Percentiles rank a stretch among this genome's conserved stretches.
These are phyloP conservation scores for Pseudochromis fuscus DNA, from an alignment of 2,797 vertebrate species.

Conservation along the genomic window DNA sequence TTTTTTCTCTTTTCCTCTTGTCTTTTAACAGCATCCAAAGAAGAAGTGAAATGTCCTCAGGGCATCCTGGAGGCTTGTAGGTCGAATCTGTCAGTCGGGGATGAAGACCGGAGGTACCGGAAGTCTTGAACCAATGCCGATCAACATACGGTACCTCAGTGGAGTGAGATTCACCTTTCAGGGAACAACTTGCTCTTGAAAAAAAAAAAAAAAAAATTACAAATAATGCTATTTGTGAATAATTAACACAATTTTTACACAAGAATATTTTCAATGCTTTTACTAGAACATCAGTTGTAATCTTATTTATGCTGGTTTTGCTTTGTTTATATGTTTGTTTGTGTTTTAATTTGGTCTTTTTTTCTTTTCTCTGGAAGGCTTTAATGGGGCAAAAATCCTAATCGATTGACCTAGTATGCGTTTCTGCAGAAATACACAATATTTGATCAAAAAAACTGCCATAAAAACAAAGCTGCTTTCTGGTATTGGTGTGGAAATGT, in stretches of 20 bases:
- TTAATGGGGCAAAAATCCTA: conserved; percentile 3
- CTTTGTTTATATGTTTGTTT: conserved; percentile 56
- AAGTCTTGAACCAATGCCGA: conserved; percentile 16
- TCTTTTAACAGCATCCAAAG: conserved; percentile 76
- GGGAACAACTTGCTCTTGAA: conserved; percentile 54
- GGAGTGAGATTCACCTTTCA: conserved; percentile 44
- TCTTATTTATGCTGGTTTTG: conserved; percentile 55
- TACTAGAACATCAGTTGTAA: conserved; percentile 28
- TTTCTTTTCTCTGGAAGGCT: conserved; percentile 25
- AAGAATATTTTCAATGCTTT: conserved; percentile 42
- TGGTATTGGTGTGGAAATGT: conserved; percentile 2
- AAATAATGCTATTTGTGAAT: conserved; percentile 23
- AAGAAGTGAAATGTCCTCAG: conserved; percentile 60
- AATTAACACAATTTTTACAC: conserved; percentile 48
- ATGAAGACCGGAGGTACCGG: conserved; percentile 19
- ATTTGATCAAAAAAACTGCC: too few relatives aligned
- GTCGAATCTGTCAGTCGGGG: neutral
- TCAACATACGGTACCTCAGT: conserved; percentile 24
- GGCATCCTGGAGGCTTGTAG: conserved; percentile 16
- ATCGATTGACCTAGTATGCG: neutral
- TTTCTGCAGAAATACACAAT: conserved; percentile 17
- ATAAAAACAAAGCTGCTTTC: too few relatives aligned
- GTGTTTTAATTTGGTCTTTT: conserved; percentile 25
- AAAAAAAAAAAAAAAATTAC: neutral
- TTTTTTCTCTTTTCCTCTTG: conserved; percentile 24